Conservation (phyloP, 2,113 vertebrate species). For the Aythya baeri region DNA sequence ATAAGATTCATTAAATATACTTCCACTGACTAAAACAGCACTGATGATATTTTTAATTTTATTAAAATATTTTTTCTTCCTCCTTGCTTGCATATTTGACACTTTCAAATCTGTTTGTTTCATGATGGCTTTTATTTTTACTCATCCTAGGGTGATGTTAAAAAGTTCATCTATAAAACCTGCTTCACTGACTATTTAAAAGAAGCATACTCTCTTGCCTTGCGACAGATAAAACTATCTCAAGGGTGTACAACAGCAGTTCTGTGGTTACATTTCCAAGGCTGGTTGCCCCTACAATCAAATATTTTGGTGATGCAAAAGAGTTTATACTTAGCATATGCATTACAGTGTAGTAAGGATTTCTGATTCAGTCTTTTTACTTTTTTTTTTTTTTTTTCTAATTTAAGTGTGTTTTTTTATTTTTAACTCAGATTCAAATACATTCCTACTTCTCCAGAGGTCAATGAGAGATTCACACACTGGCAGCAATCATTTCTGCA, state of each 20-base stretch:
- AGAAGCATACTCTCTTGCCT: neutral
- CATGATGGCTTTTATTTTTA: slow-evolving; percentile 3
- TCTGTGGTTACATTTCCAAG: neutral
- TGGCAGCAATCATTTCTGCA: neutral
- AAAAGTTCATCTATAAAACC: neutral
- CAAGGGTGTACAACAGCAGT: neutral
- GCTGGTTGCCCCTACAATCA: neutral
- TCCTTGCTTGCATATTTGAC: neutral
- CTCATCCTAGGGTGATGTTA: neutral
- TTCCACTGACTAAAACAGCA: neutral
- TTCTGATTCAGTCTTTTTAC: neutral
- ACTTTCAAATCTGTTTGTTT: neutral
- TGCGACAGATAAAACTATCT: neutral
- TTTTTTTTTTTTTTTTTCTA: neutral
- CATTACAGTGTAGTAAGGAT: neutral
- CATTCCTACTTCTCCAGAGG: neutral
- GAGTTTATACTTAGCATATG: neutral
- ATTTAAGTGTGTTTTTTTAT: neutral
- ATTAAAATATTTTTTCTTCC: neutral
- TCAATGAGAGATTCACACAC: neutral
- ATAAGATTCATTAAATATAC: slow-evolving; percentile 9
- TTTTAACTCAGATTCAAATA: neutral
- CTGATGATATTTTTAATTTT: neutral
- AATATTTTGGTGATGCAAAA: neutral
- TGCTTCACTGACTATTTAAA: neutral